Conservation (phyloP, 2,888 invertebrate species). For the Acronicta aceris region DNA sequence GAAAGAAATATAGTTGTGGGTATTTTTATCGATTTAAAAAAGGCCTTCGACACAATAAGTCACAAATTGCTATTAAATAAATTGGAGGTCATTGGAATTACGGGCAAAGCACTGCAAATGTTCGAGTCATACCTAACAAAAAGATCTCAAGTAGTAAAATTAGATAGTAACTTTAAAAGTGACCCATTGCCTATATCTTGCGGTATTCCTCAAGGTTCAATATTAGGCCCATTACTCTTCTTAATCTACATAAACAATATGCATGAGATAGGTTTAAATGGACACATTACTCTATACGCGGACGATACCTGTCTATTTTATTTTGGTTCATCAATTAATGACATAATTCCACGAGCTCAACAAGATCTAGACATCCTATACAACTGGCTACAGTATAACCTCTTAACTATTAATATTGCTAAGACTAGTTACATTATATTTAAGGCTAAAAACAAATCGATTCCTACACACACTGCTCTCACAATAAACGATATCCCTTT, state of each 20-base stretch:
- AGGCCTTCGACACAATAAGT: slow-evolving; percentile 4
- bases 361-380: not conserved
- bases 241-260: not conserved
- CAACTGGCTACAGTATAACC: not conserved
- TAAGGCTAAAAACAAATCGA: not conserved
- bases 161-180: not conserved
- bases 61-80: slow-evolving; percentile 5
- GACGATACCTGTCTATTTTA: not conserved
- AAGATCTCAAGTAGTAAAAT: not conserved
- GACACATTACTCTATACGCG: not conserved
- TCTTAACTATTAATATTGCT: not conserved
- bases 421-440: not conserved
- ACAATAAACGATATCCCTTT: not conserved
- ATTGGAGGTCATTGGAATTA: not conserved
- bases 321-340: not conserved
- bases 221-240: not conserved
- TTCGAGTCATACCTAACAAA: not conserved
- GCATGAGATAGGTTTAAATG: not conserved
- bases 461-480: not conserved
- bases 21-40: not conserved
- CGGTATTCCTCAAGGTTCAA: not conserved
- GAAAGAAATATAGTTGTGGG: not conserved
- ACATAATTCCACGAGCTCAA: not conserved
- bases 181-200: not conserved
- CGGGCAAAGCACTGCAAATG: not conserved